Evolutionary conservation across 2,113 vertebrate species (phyloP).

Genomic region (Anarhynchus alexandrinus): DNA sequence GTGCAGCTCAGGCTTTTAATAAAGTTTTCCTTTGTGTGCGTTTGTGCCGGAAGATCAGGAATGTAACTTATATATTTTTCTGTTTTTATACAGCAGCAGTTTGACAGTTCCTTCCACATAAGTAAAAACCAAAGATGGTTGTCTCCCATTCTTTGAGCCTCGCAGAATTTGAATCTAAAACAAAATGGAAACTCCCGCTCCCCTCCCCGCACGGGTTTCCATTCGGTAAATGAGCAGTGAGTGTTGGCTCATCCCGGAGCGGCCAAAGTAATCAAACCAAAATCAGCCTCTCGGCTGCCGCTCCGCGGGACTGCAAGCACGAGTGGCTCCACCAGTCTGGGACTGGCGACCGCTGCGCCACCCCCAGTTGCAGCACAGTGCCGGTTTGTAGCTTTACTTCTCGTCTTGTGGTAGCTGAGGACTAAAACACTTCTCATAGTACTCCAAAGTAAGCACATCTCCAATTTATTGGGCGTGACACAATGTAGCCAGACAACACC

Average conservation of each 20-base stretch:
- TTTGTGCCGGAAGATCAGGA: not conserved
- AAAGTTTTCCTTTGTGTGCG: not conserved
- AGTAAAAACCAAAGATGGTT: not conserved
- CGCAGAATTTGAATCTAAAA: not conserved
- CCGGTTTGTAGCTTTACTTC: not conserved
- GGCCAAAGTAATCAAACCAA: not conserved
- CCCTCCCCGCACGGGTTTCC: not conserved
- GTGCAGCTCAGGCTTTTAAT: not conserved
- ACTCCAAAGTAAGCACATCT: not conserved
- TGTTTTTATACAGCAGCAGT: not conserved
- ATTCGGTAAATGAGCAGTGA: not conserved
- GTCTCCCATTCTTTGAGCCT: not conserved
- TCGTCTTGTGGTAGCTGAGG: not conserved
- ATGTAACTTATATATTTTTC: not conserved
- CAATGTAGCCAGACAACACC: not conserved
- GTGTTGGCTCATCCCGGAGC: not conserved
- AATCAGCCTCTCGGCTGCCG: not conserved
- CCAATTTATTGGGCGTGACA: constrained; percentile 33
- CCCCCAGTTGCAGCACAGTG: not conserved
- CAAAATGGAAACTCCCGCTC: not conserved
- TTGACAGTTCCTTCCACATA: not conserved
- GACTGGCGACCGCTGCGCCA: fast-evolving
- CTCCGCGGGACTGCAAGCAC: not conserved
- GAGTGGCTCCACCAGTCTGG: not conserved
- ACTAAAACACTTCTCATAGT: not conserved